Conservation (phyloP, 2,797 vertebrate species). For the Trichosurus vulpecula region DNA sequence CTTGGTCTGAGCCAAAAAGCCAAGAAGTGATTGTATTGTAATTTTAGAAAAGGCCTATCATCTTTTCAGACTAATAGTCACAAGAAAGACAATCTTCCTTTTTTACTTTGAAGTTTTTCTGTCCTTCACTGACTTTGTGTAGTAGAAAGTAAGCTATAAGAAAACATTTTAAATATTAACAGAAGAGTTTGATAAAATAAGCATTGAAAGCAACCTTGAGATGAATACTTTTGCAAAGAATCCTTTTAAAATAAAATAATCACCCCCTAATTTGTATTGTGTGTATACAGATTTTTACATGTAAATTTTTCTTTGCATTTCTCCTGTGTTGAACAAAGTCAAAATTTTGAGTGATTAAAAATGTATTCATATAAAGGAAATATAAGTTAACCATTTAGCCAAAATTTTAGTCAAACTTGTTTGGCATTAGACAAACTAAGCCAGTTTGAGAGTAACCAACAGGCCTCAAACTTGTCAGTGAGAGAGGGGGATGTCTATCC, state of each 20-base stretch:
- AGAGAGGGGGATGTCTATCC: neutral
- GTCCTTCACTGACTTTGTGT: neutral
- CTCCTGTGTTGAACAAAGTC: neutral
- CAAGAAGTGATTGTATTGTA: neutral
- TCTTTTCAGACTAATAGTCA: neutral
- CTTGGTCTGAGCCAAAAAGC: neutral
- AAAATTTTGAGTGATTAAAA: neutral
- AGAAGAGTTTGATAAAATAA: neutral
- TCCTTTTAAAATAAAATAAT: neutral
- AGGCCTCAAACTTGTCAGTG: neutral
- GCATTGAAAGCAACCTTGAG: neutral
- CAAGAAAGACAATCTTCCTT: neutral
- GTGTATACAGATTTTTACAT: neutral
- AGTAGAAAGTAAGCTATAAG: neutral
- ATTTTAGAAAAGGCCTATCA: neutral
- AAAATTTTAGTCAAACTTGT: neutral
- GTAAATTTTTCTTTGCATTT: neutral
- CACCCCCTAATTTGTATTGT: neutral
- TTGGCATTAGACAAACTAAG: neutral
- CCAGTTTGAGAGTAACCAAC: neutral
- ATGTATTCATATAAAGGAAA: neutral
- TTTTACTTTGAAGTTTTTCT: neutral
- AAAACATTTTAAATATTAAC: neutral
- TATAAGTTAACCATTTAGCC: neutral
- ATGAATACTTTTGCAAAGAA: neutral